These are phyloP conservation scores for Marasmarcha lunaedactyla DNA, from an alignment of 2,888 invertebrate genomes.

Conservation along the genomic window DNA sequence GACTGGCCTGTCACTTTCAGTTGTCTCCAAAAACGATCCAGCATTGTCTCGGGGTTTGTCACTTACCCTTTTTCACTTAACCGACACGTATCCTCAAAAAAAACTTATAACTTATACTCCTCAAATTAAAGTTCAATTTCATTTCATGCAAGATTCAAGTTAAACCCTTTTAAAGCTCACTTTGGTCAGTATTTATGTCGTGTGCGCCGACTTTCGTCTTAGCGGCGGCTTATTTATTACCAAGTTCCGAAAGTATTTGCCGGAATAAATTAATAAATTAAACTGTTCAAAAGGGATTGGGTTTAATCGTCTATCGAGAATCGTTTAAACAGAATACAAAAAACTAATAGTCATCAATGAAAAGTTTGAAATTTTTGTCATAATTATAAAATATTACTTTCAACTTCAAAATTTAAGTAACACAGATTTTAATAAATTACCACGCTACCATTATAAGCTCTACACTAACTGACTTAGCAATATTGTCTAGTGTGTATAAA, in stretches of 20 bases:
- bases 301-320: constrained; percentile 20
- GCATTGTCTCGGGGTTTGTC: constrained; percentile 38
- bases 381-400: too few species aligned
- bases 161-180: constrained; percentile 17
- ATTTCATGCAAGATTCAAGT: background rate
- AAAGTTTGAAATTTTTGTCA: too few species aligned
- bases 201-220: constrained; percentile 45
- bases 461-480: too few species aligned
- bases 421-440: too few species aligned
- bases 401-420: too few species aligned
- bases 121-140: background rate
- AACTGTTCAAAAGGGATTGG: constrained; percentile 19
- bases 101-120: background rate
- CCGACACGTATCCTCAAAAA: too few species aligned
- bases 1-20: constrained; percentile 46
- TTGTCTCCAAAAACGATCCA: constrained; percentile 55
- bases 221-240: constrained; percentile 52
- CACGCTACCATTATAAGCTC: too few species aligned
- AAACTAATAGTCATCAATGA: background rate
- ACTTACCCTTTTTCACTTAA: background rate
- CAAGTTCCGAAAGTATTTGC: constrained; percentile 37
- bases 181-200: constrained; percentile 39
- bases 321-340: constrained; percentile 9
- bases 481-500: too few species aligned
- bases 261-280: constrained; percentile 50